These are phyloP conservation scores for Harpagoxenus sublaevis DNA, from an alignment of 2,888 invertebrate species.

Conservation along the genomic window DNA sequence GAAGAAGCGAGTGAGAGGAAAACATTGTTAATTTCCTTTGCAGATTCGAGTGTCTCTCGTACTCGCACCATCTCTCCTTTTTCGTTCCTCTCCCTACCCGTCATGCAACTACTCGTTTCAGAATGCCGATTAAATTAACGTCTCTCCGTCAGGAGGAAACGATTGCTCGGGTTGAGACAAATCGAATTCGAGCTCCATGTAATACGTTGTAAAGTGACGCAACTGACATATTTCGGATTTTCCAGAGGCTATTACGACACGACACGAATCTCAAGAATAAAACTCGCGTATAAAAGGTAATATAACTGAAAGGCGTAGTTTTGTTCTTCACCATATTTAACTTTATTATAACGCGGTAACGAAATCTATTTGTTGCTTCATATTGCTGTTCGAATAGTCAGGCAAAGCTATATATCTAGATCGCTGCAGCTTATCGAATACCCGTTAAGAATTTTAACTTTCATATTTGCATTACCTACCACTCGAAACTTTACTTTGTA, in stretches of 20 bases:
- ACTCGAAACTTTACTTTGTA: slow-evolving; percentile 33
- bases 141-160: slow-evolving; percentile 70
- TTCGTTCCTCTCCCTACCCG: slow-evolving; percentile 34
- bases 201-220: slow-evolving; percentile 60
- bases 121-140: slow-evolving; percentile 80
- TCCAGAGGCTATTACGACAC: not conserved
- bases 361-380: slow-evolving; percentile 1
- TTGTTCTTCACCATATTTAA: slow-evolving; percentile 15
- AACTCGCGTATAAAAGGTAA: not conserved
- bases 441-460: slow-evolving; percentile 28
- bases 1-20: slow-evolving; percentile 78
- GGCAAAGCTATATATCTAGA: slow-evolving; percentile 10
- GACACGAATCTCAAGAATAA: slow-evolving; percentile 9
- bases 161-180: slow-evolving; percentile 70
- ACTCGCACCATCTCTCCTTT: slow-evolving; percentile 18
- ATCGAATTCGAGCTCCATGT: slow-evolving; percentile 69
- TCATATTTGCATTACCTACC: slow-evolving; percentile 37
- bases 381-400: slow-evolving; percentile 20
- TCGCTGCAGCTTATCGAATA: slow-evolving; percentile 17
- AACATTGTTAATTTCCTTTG: slow-evolving; percentile 83
- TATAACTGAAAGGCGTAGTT: not conserved
- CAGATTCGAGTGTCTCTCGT: slow-evolving; percentile 78
- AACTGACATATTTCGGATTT: slow-evolving; percentile 47
- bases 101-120: slow-evolving; percentile 72
- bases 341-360: slow-evolving; percentile 15